Conservation (phyloP, 2,888 invertebrate species). For the Apotomis capreana region DNA sequence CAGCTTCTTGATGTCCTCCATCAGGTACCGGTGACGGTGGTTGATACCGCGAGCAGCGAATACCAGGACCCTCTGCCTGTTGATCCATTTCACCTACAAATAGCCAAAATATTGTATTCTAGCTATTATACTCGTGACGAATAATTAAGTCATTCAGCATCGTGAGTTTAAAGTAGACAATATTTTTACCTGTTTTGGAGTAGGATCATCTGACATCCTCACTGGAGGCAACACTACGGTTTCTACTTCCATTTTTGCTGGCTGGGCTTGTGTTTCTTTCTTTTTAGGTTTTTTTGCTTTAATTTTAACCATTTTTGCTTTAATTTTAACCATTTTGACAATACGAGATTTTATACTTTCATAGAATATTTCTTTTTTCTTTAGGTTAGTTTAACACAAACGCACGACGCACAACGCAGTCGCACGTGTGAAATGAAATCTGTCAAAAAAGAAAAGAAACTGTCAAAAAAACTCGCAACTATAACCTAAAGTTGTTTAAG, state of each 20-base stretch:
- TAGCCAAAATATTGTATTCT: slow-evolving; percentile 1
- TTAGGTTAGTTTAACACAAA: slow-evolving; percentile 23
- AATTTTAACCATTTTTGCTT: slow-evolving; percentile 72
- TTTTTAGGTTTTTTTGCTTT: slow-evolving; percentile 71
- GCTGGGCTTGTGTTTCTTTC: slow-evolving; percentile 60
- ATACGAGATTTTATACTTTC: neutral
- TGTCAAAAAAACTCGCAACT: neutral
- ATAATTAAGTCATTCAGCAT: too few relatives aligned
- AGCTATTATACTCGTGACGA: too few relatives aligned
- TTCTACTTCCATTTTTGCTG: slow-evolving; percentile 66
- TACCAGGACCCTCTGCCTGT: slow-evolving; percentile 95
- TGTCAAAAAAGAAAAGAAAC: neutral
- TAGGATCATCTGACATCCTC: slow-evolving; percentile 88
- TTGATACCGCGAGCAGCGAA: slow-evolving; percentile 98
- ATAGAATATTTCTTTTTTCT: neutral
- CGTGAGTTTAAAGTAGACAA: too few relatives aligned
- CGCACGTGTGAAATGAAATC: slow-evolving; percentile 16
- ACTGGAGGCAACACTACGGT: slow-evolving; percentile 79
- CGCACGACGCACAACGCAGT: too few relatives aligned
- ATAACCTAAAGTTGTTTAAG: neutral
- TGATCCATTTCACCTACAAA: slow-evolving; percentile 93
- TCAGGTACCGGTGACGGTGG: slow-evolving; percentile 95
- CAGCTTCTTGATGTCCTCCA: slow-evolving; percentile 95
- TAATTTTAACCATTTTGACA: slow-evolving; percentile 47
- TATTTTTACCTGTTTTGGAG: slow-evolving; percentile 86